Conservation (phyloP, 1,140 invertebrate genomes). For the Drosophila paulistorum region DNA sequence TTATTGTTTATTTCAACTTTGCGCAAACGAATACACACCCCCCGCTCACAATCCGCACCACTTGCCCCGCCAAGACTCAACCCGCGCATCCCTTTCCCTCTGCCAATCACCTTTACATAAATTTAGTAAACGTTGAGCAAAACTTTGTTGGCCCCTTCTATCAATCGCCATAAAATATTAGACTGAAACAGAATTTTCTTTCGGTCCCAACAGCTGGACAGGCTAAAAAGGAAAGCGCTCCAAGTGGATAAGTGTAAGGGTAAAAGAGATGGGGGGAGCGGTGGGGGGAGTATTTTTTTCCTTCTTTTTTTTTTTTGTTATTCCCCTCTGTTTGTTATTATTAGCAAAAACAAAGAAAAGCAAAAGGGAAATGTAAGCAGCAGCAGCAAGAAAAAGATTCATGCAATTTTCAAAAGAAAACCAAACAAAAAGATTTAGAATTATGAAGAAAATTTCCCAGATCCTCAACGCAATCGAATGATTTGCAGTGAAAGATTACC, state of each 20-base stretch:
- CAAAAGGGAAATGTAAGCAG: conserved; percentile 7
- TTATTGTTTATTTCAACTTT: conserved; percentile 80
- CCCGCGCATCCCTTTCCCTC: neutral
- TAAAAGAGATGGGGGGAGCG: conserved; percentile 42
- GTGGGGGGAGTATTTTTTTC: conserved; percentile 1
- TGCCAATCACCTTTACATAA: conserved; percentile 53
- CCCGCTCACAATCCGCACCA: neutral
- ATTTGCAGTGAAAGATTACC: conserved; percentile 70
- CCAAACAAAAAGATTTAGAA: conserved; percentile 57
- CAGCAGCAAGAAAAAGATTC: conserved; percentile 33
- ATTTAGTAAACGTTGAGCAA: conserved; percentile 29
- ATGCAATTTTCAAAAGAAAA: conserved; percentile 73
- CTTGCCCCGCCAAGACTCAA: neutral
- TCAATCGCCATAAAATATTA: conserved; percentile 76
- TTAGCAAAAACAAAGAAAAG: conserved; percentile 49
- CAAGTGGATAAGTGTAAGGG: conserved; percentile 44
- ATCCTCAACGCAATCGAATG: conserved; percentile 53
- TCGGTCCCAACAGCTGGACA: conserved; percentile 19
- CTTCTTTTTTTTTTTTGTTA: conserved; percentile 14
- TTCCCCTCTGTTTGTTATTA: conserved; percentile 67
- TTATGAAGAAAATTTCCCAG: conserved; percentile 68
- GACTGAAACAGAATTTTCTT: conserved; percentile 41
- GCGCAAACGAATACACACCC: conserved; percentile 49
- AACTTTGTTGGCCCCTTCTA: conserved; percentile 49
- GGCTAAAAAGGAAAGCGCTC: conserved; percentile 25